Conservation (phyloP, 2,113 vertebrate species). For the Apistogramma diplotaenia region DNA sequence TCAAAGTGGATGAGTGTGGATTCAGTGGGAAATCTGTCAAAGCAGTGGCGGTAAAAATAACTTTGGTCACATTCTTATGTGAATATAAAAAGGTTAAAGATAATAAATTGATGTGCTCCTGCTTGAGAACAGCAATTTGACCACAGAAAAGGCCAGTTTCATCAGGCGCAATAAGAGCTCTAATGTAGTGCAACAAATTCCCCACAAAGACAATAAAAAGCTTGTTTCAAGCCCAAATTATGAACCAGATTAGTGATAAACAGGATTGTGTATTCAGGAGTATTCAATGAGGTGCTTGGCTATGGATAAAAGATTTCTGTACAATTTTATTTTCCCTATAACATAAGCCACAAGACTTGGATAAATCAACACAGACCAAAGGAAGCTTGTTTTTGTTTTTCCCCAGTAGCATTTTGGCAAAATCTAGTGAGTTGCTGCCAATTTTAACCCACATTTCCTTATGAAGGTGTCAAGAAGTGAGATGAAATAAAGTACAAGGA, state of each 20-base stretch:
- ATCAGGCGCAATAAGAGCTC: background rate
- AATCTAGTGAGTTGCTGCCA: background rate
- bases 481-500: background rate
- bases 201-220: background rate
- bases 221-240: background rate
- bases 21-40: background rate
- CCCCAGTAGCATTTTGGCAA: background rate
- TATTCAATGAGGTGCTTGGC: background rate
- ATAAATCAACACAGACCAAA: background rate
- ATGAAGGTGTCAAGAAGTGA: background rate
- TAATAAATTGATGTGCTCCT: background rate
- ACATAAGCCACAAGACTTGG: background rate
- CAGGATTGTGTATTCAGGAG: background rate
- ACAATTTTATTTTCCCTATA: background rate
- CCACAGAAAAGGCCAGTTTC: background rate
- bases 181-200: background rate
- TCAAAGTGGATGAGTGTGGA: background rate
- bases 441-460: background rate
- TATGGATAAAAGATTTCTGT: background rate
- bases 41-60: background rate
- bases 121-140: background rate
- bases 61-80: background rate
- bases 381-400: background rate
- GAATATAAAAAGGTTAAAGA: background rate
- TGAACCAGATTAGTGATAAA: background rate